These are phyloP conservation scores for Etheostoma perlongum DNA, from an alignment of 2,797 vertebrate genomes.

Conservation along the genomic window DNA sequence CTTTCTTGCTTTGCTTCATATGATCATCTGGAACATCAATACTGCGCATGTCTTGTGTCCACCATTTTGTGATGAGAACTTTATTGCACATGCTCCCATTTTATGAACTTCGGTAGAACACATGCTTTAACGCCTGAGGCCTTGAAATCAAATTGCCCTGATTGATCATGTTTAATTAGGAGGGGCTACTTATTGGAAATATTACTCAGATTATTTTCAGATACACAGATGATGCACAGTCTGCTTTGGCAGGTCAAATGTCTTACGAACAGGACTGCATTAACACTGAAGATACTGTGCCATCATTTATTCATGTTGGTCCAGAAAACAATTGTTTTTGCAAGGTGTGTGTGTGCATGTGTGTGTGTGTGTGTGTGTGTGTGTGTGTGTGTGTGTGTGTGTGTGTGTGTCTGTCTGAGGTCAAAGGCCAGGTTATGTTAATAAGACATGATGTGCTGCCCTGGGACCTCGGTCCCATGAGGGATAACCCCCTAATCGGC, in stretches of 20 bases:
- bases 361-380: slow-evolving; percentile 25
- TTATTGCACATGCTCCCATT: slow-evolving; percentile 74
- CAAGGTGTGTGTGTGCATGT: slow-evolving; percentile 16
- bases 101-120: slow-evolving; percentile 53
- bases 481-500: slow-evolving; percentile 93
- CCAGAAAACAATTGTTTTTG: slow-evolving; percentile 11
- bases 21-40: slow-evolving; percentile 39
- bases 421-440: slow-evolving; percentile 81
- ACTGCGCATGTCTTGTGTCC: slow-evolving; percentile 72
- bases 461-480: slow-evolving; percentile 83
- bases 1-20: slow-evolving; percentile 30
- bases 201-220: background rate
- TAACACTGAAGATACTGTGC: background rate
- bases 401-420: slow-evolving; percentile 65
- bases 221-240: background rate
- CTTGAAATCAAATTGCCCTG: slow-evolving; percentile 11
- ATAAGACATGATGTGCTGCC: slow-evolving; percentile 81
- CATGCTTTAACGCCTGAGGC: slow-evolving; percentile 15
- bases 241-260: background rate
- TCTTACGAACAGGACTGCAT: background rate
- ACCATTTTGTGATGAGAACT: slow-evolving; percentile 81
- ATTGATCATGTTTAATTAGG: background rate
- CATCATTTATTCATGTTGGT: slow-evolving; percentile 33
- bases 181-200: background rate
- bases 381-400: slow-evolving; percentile 18